These are phyloP conservation scores for Phaethornis superciliosus DNA, from an alignment of 2,113 vertebrate species.

Conservation along the genomic window DNA sequence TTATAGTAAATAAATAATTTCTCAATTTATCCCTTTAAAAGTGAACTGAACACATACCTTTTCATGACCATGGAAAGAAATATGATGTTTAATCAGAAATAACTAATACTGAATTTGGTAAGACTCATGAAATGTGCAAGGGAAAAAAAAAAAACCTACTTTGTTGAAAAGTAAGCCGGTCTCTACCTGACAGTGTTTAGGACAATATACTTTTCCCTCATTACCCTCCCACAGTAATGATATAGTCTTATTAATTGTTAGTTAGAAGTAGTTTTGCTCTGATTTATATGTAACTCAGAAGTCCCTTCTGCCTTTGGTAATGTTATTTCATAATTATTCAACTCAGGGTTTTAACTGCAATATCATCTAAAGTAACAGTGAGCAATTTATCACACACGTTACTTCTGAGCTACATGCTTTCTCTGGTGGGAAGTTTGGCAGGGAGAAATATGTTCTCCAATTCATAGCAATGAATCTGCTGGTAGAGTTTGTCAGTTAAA, in stretches of 20 bases:
- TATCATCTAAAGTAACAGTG: neutral
- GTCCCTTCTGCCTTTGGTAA: neutral
- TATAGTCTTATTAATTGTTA: neutral
- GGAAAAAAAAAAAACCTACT: rapidly evolving
- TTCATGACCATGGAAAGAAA: neutral
- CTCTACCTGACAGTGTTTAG: neutral
- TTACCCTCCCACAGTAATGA: neutral
- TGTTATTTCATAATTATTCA: neutral
- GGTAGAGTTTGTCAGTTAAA: neutral
- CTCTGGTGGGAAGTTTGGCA: neutral
- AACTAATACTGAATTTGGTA: neutral
- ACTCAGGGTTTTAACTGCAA: neutral
- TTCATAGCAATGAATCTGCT: neutral
- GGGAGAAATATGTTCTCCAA: neutral
- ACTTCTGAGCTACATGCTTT: neutral
- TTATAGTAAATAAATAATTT: neutral
- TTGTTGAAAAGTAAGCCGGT: neutral
- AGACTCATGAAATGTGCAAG: neutral
- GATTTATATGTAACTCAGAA: neutral
- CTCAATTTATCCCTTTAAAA: neutral
- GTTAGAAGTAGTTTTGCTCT: neutral
- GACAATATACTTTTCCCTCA: neutral
- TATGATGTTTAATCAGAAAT: neutral
- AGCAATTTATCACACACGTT: neutral
- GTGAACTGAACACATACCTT: neutral